A percentile compares a stretch with the other conserved stretches of the same genome.
phyloP scores from a whole-genome alignment of 1,140 invertebrate genomes.

The Drosophila mayri region DNA sequence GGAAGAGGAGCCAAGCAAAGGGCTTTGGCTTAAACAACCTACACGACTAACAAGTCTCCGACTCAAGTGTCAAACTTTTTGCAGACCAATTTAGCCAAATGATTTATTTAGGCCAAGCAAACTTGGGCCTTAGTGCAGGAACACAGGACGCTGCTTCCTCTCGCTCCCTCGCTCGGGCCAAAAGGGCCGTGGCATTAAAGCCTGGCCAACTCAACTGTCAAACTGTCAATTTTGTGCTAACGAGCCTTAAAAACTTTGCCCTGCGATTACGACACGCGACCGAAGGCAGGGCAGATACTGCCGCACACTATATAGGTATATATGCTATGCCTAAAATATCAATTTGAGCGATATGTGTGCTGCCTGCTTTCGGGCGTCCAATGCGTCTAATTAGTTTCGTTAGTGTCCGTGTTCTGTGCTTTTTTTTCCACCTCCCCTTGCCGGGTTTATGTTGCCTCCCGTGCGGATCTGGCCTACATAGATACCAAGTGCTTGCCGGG shows the following conservation, averaged over 20 bases:
- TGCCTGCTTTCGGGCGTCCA: constrained; percentile 64
- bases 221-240: constrained; percentile 84
- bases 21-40: constrained; percentile 42
- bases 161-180: constrained; percentile 24
- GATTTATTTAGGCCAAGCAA: constrained; percentile 78
- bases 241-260: constrained; percentile 80
- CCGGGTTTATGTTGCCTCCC: constrained; percentile 22
- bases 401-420: constrained; percentile 63
- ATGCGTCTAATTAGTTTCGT: constrained; percentile 80
- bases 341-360: constrained; percentile 76
- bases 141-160: constrained; percentile 10
- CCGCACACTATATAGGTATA: constrained; percentile 8
- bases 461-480: constrained; percentile 62
- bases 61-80: constrained; percentile 82
- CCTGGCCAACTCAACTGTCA: constrained; percentile 83
- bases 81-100: constrained; percentile 82
- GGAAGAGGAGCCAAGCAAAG: not conserved
- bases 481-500: constrained; percentile 44
- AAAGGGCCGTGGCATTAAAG: constrained; percentile 76
- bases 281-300: constrained; percentile 6
- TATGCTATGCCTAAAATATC: constrained; percentile 70
- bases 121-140: constrained; percentile 8
- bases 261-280: constrained; percentile 52
- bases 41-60: constrained; percentile 76
- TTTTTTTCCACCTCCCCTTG: constrained; percentile 13